These are phyloP conservation scores for Pelusios castaneus DNA, from an alignment of 2,113 vertebrate genomes.

Conservation along the genomic window DNA sequence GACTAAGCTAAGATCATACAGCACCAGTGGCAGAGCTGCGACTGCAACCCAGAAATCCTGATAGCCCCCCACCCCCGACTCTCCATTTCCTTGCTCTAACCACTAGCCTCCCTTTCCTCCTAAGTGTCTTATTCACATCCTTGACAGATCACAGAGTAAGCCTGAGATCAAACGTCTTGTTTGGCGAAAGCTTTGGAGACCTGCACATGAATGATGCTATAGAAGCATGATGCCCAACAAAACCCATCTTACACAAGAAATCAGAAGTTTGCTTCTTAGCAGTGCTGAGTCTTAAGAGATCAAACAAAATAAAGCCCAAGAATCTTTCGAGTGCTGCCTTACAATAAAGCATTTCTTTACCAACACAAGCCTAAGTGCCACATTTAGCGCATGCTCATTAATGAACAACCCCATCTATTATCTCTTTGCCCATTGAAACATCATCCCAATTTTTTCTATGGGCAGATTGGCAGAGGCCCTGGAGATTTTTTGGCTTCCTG, in stretches of 20 bases:
- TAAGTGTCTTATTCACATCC: not conserved
- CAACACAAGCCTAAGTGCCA: not conserved
- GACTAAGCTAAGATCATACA: fast-evolving
- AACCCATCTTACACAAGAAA: not conserved
- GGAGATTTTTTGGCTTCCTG: too few relatives aligned
- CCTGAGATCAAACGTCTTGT: not conserved
- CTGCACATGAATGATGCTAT: fast-evolving
- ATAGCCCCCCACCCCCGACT: fast-evolving
- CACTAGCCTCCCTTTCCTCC: fast-evolving
- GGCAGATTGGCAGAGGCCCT: not conserved
- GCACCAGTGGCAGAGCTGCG: not conserved
- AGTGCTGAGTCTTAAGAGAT: fast-evolving
- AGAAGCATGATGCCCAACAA: fast-evolving
- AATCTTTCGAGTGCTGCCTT: not conserved
- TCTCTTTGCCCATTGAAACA: not conserved
- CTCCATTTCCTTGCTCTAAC: not conserved
- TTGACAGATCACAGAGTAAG: not conserved
- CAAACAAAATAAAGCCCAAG: not conserved
- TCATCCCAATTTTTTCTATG: not conserved
- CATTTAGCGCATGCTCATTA: not conserved
- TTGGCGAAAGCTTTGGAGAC: not conserved
- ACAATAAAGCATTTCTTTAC: not conserved
- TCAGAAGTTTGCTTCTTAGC: not conserved
- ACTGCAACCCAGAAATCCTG: not conserved
- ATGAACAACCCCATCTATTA: not conserved